phyloP scores from a whole-genome alignment of 2,888 invertebrate genomes.

The Hipparchia semele region DNA sequence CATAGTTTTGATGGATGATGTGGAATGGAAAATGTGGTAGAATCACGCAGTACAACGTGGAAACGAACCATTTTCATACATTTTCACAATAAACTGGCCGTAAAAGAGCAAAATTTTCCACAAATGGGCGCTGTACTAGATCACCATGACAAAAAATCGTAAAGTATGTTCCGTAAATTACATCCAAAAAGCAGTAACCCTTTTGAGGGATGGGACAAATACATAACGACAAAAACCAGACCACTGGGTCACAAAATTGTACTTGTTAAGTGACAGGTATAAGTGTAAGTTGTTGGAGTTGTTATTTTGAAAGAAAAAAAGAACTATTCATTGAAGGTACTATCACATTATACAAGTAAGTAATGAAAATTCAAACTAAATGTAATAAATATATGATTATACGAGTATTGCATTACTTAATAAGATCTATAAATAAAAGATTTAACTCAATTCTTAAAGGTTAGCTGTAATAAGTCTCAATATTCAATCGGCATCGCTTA shows the following conservation, averaged over 20 bases:
- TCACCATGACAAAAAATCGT: conserved; percentile 27
- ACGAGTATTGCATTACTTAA: too few species aligned
- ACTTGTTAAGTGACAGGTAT: neutral
- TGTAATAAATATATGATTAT: too few species aligned
- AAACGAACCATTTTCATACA: neutral
- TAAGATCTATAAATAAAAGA: too few species aligned
- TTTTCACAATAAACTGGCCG: conserved; percentile 3
- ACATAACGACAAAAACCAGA: neutral
- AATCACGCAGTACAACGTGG: neutral
- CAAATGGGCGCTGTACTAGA: conserved; percentile 13
- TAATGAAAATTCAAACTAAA: too few species aligned
- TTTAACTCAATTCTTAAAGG: too few species aligned
- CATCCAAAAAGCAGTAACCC: neutral
- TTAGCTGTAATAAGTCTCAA: too few species aligned
- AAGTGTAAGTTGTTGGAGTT: neutral
- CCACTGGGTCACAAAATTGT: neutral
- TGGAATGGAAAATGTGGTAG: neutral
- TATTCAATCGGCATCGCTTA: too few species aligned
- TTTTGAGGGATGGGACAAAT: too few species aligned
- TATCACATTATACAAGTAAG: too few species aligned
- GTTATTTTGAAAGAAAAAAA: neutral
- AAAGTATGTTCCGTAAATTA: conserved; percentile 21
- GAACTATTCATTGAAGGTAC: too few species aligned
- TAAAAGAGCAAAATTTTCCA: conserved; percentile 25
- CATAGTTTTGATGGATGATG: neutral